Conservation (phyloP, 1,140 invertebrate species). For the Adoxophyes honmai region DNA sequence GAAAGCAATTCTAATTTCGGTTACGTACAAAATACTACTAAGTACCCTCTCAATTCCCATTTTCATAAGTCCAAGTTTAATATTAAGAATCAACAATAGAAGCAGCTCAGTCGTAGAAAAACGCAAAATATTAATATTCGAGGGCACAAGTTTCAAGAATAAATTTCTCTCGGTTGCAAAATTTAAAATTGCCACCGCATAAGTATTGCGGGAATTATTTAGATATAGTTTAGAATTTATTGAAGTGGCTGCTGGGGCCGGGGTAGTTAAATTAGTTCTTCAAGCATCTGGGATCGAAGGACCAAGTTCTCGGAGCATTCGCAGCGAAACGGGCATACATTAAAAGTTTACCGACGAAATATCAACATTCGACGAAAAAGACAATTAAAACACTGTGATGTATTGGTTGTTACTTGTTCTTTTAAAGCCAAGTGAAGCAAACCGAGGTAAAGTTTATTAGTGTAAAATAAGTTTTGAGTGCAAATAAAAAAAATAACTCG, state of each 20-base stretch:
- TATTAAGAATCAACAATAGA: not conserved
- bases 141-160: not conserved
- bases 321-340: conserved; percentile 58
- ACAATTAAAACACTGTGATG: not conserved
- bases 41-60: no score
- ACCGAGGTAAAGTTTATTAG: no score
- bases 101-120: not conserved
- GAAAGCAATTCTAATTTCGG: no score
- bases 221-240: conserved; percentile 58
- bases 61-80: not conserved
- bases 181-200: conserved; percentile 16
- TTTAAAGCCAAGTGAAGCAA: no score
- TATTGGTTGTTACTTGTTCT: no score
- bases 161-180: conserved; percentile 6
- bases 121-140: not conserved
- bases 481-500: no score
- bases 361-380: conserved; percentile 38
- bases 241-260: conserved; percentile 60
- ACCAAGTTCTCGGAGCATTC: conserved; percentile 52
- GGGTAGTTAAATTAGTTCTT: conserved; percentile 72
- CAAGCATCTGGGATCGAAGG: conserved; percentile 64
- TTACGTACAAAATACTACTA: no score
- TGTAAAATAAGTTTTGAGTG: no score
- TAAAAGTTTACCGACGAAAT: conserved; percentile 60
- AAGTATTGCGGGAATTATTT: conserved; percentile 38